phyloP scores from a whole-genome alignment of 2,888 invertebrate species.

The Volucella zonaria region DNA sequence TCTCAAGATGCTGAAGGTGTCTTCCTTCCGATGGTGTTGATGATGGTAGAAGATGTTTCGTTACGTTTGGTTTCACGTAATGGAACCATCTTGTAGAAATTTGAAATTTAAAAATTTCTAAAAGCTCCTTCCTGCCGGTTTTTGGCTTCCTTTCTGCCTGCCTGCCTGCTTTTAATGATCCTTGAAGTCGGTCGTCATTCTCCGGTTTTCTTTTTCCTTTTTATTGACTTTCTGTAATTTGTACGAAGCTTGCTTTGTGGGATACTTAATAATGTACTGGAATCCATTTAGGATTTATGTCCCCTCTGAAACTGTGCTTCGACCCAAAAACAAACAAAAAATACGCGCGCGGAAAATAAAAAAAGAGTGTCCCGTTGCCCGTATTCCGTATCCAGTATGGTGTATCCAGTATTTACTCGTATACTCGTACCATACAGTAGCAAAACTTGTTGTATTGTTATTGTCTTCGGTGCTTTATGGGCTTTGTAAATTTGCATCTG shows the following conservation, averaged over 20 bases:
- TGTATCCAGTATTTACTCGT: not conserved
- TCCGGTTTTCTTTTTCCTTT: not conserved
- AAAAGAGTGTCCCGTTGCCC: too few species aligned
- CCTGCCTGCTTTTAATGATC: slow-evolving; percentile 61
- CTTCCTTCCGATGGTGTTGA: slow-evolving; percentile 9
- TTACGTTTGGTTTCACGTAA: slow-evolving; percentile 29
- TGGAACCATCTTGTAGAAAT: slow-evolving; percentile 63
- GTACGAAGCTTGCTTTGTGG: slow-evolving; percentile 40
- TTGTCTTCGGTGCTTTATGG: slow-evolving; percentile 58
- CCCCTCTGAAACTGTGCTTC: slow-evolving; percentile 48
- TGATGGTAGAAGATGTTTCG: slow-evolving; percentile 21
- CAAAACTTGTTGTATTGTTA: slow-evolving; percentile 38
- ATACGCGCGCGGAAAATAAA: not conserved
- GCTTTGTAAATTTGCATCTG: slow-evolving; percentile 65
- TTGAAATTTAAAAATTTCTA: slow-evolving; percentile 64
- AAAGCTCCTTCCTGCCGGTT: slow-evolving; percentile 46
- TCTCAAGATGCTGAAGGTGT: slow-evolving; percentile 23
- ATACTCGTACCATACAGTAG: slow-evolving; percentile 4
- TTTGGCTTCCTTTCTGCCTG: slow-evolving; percentile 24
- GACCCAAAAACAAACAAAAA: slow-evolving; percentile 39
- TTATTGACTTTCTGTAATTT: slow-evolving; percentile 42
- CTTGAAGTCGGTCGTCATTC: slow-evolving; percentile 56
- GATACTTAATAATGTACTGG: slow-evolving; percentile 65
- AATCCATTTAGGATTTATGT: slow-evolving; percentile 72
- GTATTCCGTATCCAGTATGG: too few species aligned